Base-by-base conservation (phyloP, 2,888 invertebrate genomes). In the Brenthis hecate region DNA sequence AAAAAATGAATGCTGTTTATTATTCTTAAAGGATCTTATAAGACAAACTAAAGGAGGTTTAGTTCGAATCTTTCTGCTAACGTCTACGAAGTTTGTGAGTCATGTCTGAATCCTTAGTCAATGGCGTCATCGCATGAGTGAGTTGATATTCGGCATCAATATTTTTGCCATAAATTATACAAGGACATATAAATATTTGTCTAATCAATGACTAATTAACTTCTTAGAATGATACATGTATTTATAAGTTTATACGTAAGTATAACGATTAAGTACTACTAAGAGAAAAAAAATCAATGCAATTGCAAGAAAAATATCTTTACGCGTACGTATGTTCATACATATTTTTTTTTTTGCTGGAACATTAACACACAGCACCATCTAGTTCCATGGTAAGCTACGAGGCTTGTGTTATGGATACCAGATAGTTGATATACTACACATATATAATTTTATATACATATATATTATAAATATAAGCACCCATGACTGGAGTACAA, bases 101-200 rank as follows among this genome's bases (percentile, higher is more conserved):
- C 89, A 89, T 76, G 81, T 80, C 79, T 72, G 83, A 85, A 88
- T 90, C 88, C 86, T 87, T 86, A 68, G 67, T 72, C 72, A 75
- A 78, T 89, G 85, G 80, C 89, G 89, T 90, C 90, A 88, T 78
- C 78, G 66, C 77, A 78, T 80, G 81, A 80, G 74, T 78, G 80
- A 81, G 78, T 72, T 60, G 54, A 69, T 64, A 68, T 69, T 73
- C 16, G 65, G 68, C 65, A 56, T 65, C 53, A 55, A 28, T 51
- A 56, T 32, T 60, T 13, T 51, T 55, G 50, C 57, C 54, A 53
- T 62, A 19, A 61, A 69, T 65, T 68, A 36, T 16, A 65, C 65
- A 70, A 70, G 56, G 57, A 60, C 55, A 66, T 71, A 65, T 65
- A 68, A 62, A 56, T 65, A 60, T 54, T 56, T 66, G 36, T 50